Evolutionary conservation across 2,113 vertebrate genomes (phyloP).

Genomic region (Oophaga pumilio): DNA sequence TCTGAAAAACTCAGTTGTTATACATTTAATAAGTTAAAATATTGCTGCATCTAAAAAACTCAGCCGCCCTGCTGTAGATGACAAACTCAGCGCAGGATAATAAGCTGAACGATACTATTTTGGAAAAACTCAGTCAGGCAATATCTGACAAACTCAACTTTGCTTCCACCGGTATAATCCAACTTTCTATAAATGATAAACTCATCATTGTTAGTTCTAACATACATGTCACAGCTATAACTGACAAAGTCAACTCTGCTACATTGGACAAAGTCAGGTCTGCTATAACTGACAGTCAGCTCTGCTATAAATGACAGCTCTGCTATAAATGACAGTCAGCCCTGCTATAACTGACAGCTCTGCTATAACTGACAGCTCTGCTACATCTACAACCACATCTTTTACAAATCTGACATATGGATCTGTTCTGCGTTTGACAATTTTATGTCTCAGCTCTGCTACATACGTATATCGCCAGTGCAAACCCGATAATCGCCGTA

Average conservation of each 20-base stretch:
- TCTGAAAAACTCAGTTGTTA: background rate
- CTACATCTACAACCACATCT: background rate
- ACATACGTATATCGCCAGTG: background rate
- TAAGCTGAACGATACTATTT: background rate
- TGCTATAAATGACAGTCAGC: background rate
- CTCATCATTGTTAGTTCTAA: background rate
- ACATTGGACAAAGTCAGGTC: background rate
- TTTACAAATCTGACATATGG: background rate
- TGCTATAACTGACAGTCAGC: background rate
- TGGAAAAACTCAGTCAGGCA: background rate
- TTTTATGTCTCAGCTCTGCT: background rate
- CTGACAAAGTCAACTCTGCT: background rate
- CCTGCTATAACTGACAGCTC: background rate
- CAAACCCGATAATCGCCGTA: background rate
- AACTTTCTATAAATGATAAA: background rate
- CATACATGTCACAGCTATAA: background rate
- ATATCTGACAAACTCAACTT: background rate
- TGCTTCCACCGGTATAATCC: background rate
- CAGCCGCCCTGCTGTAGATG: background rate
- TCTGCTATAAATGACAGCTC: background rate
- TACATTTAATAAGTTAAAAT: background rate
- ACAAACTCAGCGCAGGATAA: background rate
- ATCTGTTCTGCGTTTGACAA: too few relatives aligned
- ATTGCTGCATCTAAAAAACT: background rate
- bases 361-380: background rate